Evolutionary conservation across 2,113 vertebrate genomes (phyloP).

Genomic region (Xiphophorus hellerii): DNA sequence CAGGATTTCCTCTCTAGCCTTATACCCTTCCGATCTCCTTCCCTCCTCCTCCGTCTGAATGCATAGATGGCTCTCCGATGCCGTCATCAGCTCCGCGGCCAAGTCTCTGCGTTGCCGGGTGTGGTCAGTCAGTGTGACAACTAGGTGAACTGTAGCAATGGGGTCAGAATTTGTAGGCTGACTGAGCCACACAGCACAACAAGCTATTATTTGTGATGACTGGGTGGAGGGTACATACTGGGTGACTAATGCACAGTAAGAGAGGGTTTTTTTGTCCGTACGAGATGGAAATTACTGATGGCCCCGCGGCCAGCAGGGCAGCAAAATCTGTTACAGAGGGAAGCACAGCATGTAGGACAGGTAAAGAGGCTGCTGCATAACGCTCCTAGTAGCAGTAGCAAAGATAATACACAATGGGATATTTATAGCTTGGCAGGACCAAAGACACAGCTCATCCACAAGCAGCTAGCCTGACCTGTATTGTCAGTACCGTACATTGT

Average conservation of each 20-base stretch:
- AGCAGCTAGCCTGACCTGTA: slow-evolving; percentile 51
- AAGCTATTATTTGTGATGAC: slow-evolving; percentile 42
- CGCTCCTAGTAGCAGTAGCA: slow-evolving; percentile 25
- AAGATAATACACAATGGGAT: slow-evolving; percentile 56
- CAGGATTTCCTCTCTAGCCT: slow-evolving; percentile 63
- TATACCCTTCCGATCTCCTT: background rate
- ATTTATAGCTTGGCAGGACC: slow-evolving; percentile 67
- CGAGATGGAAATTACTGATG: slow-evolving; percentile 38
- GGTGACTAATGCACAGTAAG: slow-evolving; percentile 29
- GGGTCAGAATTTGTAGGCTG: slow-evolving; percentile 28
- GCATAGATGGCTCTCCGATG: slow-evolving; percentile 61
- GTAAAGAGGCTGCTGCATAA: slow-evolving; percentile 55
- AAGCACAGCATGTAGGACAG: slow-evolving; percentile 37
- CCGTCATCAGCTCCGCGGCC: slow-evolving; percentile 56
- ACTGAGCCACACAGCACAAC: slow-evolving; percentile 15
- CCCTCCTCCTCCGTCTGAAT: slow-evolving; percentile 29
- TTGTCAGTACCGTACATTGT: slow-evolving; percentile 55
- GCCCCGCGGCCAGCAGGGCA: slow-evolving; percentile 30
- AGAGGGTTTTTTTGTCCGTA: slow-evolving; percentile 17
- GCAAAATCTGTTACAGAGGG: slow-evolving; percentile 31
- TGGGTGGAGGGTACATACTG: slow-evolving; percentile 31
- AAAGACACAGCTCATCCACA: slow-evolving; percentile 58
- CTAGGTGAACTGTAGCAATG: slow-evolving; percentile 58
- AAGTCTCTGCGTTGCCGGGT: slow-evolving; percentile 65
- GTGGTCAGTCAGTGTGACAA: slow-evolving; percentile 71